These are phyloP conservation scores for Sturmia bella DNA, from an alignment of 2,888 invertebrate genomes.

Conservation along the genomic window DNA sequence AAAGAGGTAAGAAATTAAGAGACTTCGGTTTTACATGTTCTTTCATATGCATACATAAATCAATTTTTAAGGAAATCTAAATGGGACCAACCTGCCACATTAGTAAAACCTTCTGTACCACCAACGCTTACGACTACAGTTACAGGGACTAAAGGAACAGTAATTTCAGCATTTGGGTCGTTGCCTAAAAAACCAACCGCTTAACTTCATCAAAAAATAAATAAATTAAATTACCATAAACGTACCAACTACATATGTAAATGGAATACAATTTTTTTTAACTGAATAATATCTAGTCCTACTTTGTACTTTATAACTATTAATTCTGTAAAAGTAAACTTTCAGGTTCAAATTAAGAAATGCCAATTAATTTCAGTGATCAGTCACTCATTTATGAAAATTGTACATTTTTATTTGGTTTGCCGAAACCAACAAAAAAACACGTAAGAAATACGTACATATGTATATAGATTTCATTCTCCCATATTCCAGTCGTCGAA, in stretches of 20 bases:
- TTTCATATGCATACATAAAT: constrained; percentile 10
- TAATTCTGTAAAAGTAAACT: too few species aligned
- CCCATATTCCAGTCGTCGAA: too few species aligned
- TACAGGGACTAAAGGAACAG: constrained; percentile 94
- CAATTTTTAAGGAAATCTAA: constrained; percentile 87
- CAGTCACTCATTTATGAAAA: too few species aligned
- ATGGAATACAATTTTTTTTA: background rate
- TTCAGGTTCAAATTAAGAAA: too few species aligned
- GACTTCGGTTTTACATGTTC: background rate
- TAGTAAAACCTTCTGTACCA: constrained; percentile 82
- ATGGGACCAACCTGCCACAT: constrained; percentile 92
- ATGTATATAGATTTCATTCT: too few species aligned
- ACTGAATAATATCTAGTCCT: too few species aligned
- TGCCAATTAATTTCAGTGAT: too few species aligned
- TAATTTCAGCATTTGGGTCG: constrained; percentile 96
- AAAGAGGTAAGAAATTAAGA: constrained; percentile 83
- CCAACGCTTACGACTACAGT: constrained; percentile 90
- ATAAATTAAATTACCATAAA: background rate
- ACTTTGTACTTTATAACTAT: too few species aligned
- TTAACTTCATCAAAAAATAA: constrained; percentile 62
- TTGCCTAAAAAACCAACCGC: constrained; percentile 88
- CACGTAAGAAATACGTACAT: too few species aligned
- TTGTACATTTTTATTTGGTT: too few species aligned
- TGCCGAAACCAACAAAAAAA: too few species aligned
- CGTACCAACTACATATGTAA: background rate